phyloP scores from a whole-genome alignment of 2,797 vertebrate genomes.

The Bufotes viridis region DNA sequence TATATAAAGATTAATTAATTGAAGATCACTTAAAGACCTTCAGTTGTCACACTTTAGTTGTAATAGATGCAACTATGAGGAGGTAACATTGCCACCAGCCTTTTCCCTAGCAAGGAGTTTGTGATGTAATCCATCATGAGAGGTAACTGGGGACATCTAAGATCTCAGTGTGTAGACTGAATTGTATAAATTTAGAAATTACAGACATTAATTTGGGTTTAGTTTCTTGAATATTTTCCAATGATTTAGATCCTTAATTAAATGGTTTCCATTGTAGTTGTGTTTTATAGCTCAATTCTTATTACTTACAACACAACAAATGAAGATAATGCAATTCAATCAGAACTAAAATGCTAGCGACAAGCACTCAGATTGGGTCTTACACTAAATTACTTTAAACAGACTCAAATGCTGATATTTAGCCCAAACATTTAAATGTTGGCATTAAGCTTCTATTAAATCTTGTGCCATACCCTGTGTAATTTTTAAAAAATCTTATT shows the following conservation, averaged over 20 bases:
- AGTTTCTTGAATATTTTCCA: no score
- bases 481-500: conserved; percentile 9
- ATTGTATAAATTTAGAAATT: no score
- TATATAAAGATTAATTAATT: no score
- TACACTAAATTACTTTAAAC: background rate
- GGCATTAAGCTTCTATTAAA: background rate
- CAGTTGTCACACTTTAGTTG: no score
- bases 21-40: no score
- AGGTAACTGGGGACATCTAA: background rate
- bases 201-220: no score
- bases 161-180: background rate
- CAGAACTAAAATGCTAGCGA: background rate
- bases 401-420: background rate
- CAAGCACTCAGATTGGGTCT: background rate
- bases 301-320: background rate
- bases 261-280: background rate
- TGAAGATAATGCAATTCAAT: background rate
- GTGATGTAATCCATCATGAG: no score
- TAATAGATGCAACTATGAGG: no score
- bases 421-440: background rate
- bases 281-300: background rate
- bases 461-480: background rate
- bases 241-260: background rate
- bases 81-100: no score
- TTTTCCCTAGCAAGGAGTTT: no score